Conservation (phyloP, 1,140 invertebrate species). For the Platyscapa corneri region DNA sequence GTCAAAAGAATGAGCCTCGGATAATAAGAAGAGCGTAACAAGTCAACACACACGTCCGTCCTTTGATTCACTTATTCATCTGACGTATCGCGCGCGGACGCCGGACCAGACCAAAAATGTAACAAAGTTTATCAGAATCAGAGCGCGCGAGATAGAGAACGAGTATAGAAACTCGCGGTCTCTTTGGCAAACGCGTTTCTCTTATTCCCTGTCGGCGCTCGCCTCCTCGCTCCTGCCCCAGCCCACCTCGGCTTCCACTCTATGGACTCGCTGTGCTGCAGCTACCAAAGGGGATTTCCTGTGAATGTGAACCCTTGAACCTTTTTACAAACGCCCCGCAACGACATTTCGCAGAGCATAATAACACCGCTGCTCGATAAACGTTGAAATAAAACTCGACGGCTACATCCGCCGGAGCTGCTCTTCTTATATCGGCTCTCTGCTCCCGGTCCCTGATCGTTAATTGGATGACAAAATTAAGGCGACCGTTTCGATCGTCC, state of each 20-base stretch:
- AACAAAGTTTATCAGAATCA: constrained; percentile 67
- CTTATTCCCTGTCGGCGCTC: constrained; percentile 42
- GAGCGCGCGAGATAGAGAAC: not conserved
- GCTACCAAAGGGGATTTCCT: constrained; percentile 51
- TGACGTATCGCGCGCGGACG: not conserved
- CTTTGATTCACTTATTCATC: constrained; percentile 66
- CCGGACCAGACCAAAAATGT: constrained; percentile 68
- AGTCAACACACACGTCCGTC: constrained; percentile 54
- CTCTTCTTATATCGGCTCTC: no score
- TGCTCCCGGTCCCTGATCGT: no score
- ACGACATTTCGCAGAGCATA: not conserved
- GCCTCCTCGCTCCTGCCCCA: no score
- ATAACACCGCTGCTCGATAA: no score
- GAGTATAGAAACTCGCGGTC: constrained; percentile 66
- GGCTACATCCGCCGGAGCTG: no score
- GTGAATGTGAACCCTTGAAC: constrained; percentile 50
- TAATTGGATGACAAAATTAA: no score
- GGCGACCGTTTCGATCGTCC: no score
- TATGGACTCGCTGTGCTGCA: constrained; percentile 26
- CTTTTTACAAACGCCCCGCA: constrained; percentile 40
- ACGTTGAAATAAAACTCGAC: no score
- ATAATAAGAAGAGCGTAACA: constrained; percentile 51
- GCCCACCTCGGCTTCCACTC: not conserved
- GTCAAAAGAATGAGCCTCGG: constrained; percentile 39
- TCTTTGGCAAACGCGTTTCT: constrained; percentile 63